Percentiles rank a stretch among this genome's conserved stretches.
These are phyloP conservation scores for Polia nebulosa DNA, from an alignment of 2,888 invertebrate genomes.

Conservation along the genomic window DNA sequence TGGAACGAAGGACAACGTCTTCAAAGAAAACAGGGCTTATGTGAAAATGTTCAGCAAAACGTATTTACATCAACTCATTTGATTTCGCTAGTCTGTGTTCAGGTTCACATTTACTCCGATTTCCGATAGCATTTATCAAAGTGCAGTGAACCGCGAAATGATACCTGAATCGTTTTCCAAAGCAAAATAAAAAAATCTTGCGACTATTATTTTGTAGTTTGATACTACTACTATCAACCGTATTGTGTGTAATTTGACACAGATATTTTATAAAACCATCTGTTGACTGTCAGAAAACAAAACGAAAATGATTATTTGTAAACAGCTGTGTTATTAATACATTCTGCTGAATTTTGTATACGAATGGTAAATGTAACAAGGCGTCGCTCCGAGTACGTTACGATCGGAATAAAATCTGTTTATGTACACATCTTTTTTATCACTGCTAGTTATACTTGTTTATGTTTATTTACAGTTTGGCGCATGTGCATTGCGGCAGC, in stretches of 20 bases:
- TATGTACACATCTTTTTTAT: constrained; percentile 46
- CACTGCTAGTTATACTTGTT: constrained; percentile 36
- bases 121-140: constrained; percentile 31
- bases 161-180: constrained; percentile 11
- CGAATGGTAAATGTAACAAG: constrained; percentile 23
- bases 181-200: constrained; percentile 23
- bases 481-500: constrained; percentile 10
- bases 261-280: constrained; percentile 23
- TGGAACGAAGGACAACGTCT: too few species aligned
- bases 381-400: constrained; percentile 47
- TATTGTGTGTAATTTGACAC: constrained; percentile 29
- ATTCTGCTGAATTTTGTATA: constrained; percentile 38
- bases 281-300: constrained; percentile 21
- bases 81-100: background rate
- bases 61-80: background rate
- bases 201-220: constrained; percentile 24
- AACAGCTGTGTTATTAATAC: constrained; percentile 9
- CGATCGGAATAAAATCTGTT: constrained; percentile 55
- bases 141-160: constrained; percentile 43
- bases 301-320: constrained; percentile 40
- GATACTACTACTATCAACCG: constrained; percentile 19
- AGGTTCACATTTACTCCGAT: background rate
- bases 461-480: constrained; percentile 47
- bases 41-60: too few species aligned
- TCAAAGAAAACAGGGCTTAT: too few species aligned